These are phyloP conservation scores for Ploceus nigricollis DNA, from an alignment of 2,113 vertebrate species.

Conservation along the genomic window DNA sequence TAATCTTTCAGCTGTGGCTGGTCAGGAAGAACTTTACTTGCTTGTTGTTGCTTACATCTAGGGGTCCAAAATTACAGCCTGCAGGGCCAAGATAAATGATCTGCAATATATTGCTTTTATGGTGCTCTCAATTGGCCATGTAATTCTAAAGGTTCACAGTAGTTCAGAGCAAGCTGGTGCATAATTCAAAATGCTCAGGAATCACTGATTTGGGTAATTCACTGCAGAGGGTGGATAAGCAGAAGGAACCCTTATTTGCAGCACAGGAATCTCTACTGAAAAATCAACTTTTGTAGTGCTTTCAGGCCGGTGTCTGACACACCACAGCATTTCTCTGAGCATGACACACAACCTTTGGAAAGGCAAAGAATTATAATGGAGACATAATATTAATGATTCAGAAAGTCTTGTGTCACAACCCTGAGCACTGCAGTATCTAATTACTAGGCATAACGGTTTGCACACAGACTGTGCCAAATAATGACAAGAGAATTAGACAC, in stretches of 20 bases:
- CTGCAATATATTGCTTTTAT: neutral
- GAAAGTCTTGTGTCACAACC: slow-evolving; percentile 32
- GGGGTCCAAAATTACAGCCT: neutral
- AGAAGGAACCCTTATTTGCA: neutral
- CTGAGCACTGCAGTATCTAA: slow-evolving; percentile 22
- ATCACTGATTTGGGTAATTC: neutral
- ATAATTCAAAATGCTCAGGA: neutral
- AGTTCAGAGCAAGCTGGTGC: neutral
- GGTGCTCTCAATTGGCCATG: slow-evolving; percentile 4
- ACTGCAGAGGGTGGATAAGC: neutral
- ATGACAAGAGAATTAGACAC: slow-evolving; percentile 26
- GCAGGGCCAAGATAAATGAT: neutral
- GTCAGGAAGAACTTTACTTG: neutral
- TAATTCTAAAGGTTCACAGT: neutral
- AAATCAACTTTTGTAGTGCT: neutral
- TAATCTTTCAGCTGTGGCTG: neutral
- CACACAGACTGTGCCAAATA: slow-evolving; percentile 35
- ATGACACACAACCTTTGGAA: neutral
- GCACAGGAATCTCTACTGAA: neutral
- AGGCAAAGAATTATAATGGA: neutral
- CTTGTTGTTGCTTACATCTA: neutral
- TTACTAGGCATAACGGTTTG: slow-evolving; percentile 35
- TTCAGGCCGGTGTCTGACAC: neutral
- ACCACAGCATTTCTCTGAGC: neutral
- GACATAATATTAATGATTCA: slow-evolving; percentile 40